These are phyloP conservation scores for Hirtodrosophila confusa DNA, from an alignment of 2,888 invertebrate species.

Conservation along the genomic window DNA sequence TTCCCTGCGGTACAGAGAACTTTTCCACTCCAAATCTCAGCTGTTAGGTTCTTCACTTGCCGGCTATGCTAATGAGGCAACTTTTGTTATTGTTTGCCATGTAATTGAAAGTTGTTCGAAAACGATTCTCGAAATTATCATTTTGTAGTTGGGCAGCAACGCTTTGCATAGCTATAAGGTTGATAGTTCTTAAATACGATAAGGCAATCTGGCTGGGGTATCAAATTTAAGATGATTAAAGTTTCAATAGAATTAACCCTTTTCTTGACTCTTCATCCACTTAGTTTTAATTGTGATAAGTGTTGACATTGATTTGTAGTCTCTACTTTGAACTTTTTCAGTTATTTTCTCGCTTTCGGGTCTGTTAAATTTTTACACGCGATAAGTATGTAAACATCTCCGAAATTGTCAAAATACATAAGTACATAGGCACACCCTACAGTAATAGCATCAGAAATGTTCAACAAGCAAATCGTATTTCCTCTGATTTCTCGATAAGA, in stretches of 20 bases:
- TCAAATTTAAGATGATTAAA: not conserved
- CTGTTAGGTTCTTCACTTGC: slow-evolving; percentile 56
- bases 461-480: slow-evolving; percentile 59
- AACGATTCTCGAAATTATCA: slow-evolving; percentile 44
- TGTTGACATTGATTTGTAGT: too few species aligned
- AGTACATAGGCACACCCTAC: slow-evolving; percentile 47
- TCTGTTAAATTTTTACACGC: not conserved
- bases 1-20: slow-evolving; percentile 36
- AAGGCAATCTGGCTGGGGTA: too few species aligned
- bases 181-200: slow-evolving; percentile 9
- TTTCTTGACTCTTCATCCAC: too few species aligned
- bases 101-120: slow-evolving; percentile 61
- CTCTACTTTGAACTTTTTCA: too few species aligned
- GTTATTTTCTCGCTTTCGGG: too few species aligned
- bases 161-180: not conserved
- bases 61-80: slow-evolving; percentile 75
- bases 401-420: slow-evolving; percentile 11
- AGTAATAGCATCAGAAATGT: slow-evolving; percentile 36
- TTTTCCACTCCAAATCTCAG: slow-evolving; percentile 74
- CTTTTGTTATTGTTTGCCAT: slow-evolving; percentile 52
- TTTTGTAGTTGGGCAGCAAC: slow-evolving; percentile 1
- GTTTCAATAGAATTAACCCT: too few species aligned
- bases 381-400: slow-evolving; percentile 11
- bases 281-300: too few species aligned
- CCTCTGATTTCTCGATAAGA: slow-evolving; percentile 45